phyloP scores from a whole-genome alignment of 1,140 invertebrate species.

The Lepidurus couesii region DNA sequence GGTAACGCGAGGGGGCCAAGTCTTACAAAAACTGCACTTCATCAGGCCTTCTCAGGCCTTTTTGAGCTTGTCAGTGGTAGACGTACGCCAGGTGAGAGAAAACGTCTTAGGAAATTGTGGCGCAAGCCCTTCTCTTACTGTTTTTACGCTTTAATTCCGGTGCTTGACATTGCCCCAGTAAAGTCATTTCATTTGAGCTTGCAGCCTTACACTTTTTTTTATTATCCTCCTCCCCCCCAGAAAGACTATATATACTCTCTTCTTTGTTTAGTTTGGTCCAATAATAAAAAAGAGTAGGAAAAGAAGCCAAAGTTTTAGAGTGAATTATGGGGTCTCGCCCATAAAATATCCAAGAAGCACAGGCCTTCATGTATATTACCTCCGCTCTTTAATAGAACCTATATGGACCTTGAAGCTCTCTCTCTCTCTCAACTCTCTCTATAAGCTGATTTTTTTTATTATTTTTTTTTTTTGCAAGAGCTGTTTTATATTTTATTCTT shows the following conservation, averaged over 20 bases:
- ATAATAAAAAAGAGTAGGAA: neutral
- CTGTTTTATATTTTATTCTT: neutral
- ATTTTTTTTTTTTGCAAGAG: neutral
- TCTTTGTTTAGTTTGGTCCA: neutral
- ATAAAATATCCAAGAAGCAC: constrained; percentile 16
- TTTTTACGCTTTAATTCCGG: neutral
- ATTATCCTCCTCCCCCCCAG: neutral
- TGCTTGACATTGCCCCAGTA: neutral
- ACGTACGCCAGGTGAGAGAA: neutral
- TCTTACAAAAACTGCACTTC: neutral
- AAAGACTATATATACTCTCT: neutral
- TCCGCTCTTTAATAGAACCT: constrained; percentile 6
- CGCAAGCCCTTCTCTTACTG: neutral
- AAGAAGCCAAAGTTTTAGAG: neutral
- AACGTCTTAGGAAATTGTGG: neutral
- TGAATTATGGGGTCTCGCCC: neutral
- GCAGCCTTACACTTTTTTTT: neutral
- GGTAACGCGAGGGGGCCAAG: neutral
- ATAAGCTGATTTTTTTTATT: neutral
- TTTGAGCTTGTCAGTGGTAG: neutral
- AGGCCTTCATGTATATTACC: neutral
- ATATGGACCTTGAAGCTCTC: neutral
- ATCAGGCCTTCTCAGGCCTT: neutral
- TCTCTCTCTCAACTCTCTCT: neutral
- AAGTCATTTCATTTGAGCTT: neutral